Percentiles rank a stretch among this genome's conserved stretches.
phyloP scores from a whole-genome alignment of 2,113 vertebrate genomes.

The Dendropsophus ebraccatus region DNA sequence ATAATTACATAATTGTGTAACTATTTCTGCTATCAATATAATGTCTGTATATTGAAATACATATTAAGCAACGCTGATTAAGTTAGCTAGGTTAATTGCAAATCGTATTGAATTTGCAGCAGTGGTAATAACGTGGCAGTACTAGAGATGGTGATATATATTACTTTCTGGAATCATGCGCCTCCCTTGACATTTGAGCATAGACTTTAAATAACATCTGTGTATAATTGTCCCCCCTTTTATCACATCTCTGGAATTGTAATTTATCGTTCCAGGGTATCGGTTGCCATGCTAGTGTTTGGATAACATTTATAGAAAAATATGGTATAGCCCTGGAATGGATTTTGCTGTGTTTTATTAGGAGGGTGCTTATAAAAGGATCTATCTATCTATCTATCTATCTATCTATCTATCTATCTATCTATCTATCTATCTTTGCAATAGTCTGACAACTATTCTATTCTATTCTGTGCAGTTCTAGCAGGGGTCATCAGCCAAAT shows the following conservation, averaged over 20 bases:
- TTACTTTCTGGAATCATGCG: slow-evolving; percentile 3
- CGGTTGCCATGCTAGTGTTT: not conserved
- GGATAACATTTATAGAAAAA: not conserved
- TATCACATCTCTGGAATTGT: not conserved
- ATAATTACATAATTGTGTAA: slow-evolving; percentile 50
- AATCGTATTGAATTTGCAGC: slow-evolving; percentile 39
- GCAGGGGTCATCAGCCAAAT: not conserved
- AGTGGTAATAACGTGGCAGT: slow-evolving; percentile 24
- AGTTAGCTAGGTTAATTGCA: slow-evolving; percentile 43
- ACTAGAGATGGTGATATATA: slow-evolving; percentile 4
- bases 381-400: no score
- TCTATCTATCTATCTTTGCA: no score
- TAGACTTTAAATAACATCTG: slow-evolving; percentile 40
- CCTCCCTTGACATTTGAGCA: slow-evolving; percentile 37
- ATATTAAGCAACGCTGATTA: slow-evolving; percentile 40
- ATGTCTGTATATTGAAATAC: slow-evolving; percentile 46
- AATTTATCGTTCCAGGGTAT: not conserved
- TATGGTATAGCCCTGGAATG: not conserved
- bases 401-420: no score
- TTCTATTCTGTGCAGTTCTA: not conserved
- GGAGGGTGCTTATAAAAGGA: not conserved
- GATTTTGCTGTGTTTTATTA: not conserved
- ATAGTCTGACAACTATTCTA: not conserved
- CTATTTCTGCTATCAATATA: slow-evolving; percentile 51
- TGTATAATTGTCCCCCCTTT: slow-evolving; percentile 28